Evolutionary conservation across 1,140 invertebrate genomes (phyloP), one percentile per base, ranked within the genome.

Genomic region (Drosophila funebris): DNA sequence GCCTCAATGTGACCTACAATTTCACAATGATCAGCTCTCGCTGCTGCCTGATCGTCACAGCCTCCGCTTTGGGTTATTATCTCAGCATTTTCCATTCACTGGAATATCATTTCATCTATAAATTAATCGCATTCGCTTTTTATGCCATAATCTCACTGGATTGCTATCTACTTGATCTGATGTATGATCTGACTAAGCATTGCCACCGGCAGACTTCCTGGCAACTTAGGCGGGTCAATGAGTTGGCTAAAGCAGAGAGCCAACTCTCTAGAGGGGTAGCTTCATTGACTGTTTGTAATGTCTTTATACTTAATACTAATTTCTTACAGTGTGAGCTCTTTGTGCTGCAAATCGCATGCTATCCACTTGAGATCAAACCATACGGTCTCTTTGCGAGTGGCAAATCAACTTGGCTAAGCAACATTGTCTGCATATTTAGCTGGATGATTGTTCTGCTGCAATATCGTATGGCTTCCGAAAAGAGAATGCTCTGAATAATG

Each of bases 281-380:
- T 24, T 20, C 7, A n/a, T 7, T 7, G 5, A 18, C 0, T 3
- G 0, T 0, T 24, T 8, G 8, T 2, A 5, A 8, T 0, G 1
- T 9, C 11, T 2, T 14, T 2, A 0, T 29, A 18, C 11, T 46
- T 33, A 70, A n/a, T 3, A 9, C 13, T 0, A 1, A 11, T 73
- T 60, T 68, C 18, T 73, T 68, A 37, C 70, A 73, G 70, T 73
- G 63, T 57, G 54, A 73, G 1, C 13, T 61, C 5, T 60, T 73
- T 24, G 39, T 46, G 3, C 27, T 73, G 14, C 70, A 73, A 39
- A 33, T 73, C 2, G 56, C 63, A 6, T 20, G 39, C 6, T 68
- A 48, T 11, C 63, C 63, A 1, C 8, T 68, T 0, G 7, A 61
- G n/a, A 33, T 68, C 2, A 18, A 27, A 0, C 63, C 64, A 0